Evolutionary conservation across 1,140 invertebrate species (phyloP), one percentile per base, ranked within the genome.

Genomic region (Heliconius eleuchia): DNA sequence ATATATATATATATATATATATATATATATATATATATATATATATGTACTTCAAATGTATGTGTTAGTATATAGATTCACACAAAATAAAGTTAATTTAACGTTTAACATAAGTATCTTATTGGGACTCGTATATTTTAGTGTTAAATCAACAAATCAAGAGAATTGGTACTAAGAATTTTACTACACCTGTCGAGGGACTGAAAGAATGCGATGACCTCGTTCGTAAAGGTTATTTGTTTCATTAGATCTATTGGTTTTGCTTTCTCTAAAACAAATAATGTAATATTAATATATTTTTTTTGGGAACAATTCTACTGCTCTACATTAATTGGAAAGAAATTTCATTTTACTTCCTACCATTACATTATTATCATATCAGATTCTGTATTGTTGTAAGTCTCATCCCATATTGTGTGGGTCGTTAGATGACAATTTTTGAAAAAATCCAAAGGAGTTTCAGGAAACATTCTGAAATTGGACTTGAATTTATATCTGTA

Each of bases 131-230:
- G 2, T 72, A 72, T 72, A 72, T 27, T n/a, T 72, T 37, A 39
- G 34, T 42, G 34, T 72, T 42, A 72, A 72, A 39, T 39, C 71
- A 72, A 37, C 71, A 39, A 72, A 39, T 39, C 71, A 37, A 42
- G 71, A 39, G 71, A 72, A 72, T 72, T 37, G 71, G 71, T 42
- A 72, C 30, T 72, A 72, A 37, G n/a, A 19, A 23, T 42, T 42
- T 72, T 72, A 72, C 34, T 72, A 42, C 60, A 27, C n/a, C 39
- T 72, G 18, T 42, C 71, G 71, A 72, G 71, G 71, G 71, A 72
- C 71, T 39, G 30, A 5, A 72, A 39, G 71, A 72, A 72, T n/a
- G 34, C 71, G 39, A 72, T 42, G 71, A n/a, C 71, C 71, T 72
- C 30, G 18, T 39, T 72, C 34, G 16, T 72, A 39, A n/a, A 72